These are phyloP conservation scores for Girardinus metallicus DNA, from an alignment of 2,797 vertebrate species.

Conservation along the genomic window DNA sequence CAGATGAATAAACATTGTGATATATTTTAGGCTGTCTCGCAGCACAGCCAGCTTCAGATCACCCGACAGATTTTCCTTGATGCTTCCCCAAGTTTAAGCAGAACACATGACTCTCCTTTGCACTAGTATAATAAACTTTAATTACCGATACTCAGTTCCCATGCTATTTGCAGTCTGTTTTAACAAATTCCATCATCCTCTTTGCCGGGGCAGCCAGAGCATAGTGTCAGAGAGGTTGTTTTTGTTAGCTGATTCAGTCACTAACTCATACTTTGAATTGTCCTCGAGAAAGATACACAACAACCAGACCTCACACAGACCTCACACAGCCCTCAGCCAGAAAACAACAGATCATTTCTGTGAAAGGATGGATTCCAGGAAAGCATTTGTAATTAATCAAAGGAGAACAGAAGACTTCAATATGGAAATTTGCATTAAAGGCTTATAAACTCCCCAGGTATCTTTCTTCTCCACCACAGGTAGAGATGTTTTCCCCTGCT, in stretches of 20 bases:
- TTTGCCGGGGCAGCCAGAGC: background rate
- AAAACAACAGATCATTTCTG: background rate
- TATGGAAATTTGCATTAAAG: background rate
- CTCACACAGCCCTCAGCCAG: background rate
- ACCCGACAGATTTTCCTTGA: background rate
- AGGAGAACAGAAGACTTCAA: background rate
- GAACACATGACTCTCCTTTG: background rate
- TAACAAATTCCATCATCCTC: background rate
- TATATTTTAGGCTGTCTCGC: background rate
- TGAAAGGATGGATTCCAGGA: background rate
- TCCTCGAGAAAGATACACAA: background rate
- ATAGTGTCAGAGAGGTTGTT: background rate
- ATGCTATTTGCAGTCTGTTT: background rate
- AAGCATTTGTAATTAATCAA: background rate
- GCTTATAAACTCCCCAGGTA: background rate
- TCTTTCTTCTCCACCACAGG: background rate
- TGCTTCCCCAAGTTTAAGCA: background rate
- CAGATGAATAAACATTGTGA: background rate
- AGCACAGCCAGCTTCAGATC: background rate
- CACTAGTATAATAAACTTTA: background rate
- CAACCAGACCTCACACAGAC: background rate
- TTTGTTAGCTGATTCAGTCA: background rate
- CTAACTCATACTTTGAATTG: background rate
- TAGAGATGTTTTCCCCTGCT: background rate
- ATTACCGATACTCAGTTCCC: background rate